Evolutionary conservation across 2,888 invertebrate genomes (phyloP).

Genomic region (Ophion obscuratus): DNA sequence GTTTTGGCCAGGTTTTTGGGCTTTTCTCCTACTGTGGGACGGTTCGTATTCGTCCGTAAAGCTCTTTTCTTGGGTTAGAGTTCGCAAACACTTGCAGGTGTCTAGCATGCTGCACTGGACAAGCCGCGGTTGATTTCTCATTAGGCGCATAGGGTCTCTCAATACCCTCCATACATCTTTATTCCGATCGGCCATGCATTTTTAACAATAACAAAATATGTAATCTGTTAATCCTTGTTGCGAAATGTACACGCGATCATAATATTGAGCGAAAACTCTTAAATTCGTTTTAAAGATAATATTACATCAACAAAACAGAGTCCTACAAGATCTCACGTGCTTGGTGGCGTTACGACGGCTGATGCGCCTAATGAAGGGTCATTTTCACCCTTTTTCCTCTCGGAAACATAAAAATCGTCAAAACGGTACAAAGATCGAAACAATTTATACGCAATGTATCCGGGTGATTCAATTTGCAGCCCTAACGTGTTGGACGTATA

Average conservation of each 20-base stretch:
- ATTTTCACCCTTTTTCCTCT: too few species aligned
- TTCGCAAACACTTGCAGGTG: conserved; percentile 50
- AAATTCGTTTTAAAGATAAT: neutral
- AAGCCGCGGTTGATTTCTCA: neutral
- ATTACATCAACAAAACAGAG: too few species aligned
- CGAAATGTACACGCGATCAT: neutral
- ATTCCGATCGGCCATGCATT: neutral
- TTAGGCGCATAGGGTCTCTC: neutral
- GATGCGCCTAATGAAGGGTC: too few species aligned
- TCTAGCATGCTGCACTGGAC: conserved; percentile 46
- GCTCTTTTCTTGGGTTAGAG: neutral
- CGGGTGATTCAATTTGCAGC: conserved; percentile 41
- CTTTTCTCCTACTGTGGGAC: too few species aligned
- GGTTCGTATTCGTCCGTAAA: neutral
- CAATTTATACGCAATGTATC: neutral
- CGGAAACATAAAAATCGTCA: neutral
- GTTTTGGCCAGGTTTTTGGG: too few species aligned
- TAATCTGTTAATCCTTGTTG: neutral
- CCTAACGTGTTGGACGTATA: conserved; percentile 31
- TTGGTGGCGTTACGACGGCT: too few species aligned
- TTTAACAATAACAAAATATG: neutral
- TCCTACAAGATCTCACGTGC: too few species aligned
- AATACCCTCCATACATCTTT: neutral
- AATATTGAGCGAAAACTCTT: neutral
- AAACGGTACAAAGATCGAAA: neutral